phyloP scores from a whole-genome alignment of 2,888 invertebrate genomes.

The Xylophagus ater region DNA sequence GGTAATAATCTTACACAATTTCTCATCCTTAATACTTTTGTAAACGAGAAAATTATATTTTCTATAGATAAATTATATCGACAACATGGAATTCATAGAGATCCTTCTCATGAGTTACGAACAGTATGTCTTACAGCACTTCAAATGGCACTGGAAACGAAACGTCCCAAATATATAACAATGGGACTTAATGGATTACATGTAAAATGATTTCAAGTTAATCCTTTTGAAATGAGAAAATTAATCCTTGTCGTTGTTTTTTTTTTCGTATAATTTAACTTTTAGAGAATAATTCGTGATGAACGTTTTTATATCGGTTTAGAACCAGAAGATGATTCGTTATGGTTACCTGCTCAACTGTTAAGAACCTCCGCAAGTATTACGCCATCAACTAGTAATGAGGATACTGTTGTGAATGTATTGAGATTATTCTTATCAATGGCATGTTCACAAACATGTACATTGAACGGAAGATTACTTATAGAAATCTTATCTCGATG shows the following conservation, averaged over 20 bases:
- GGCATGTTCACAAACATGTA: slow-evolving; percentile 79
- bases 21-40: slow-evolving; percentile 12
- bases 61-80: slow-evolving; percentile 63
- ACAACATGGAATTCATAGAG: slow-evolving; percentile 65
- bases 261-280: no score
- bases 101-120: slow-evolving; percentile 71
- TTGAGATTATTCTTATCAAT: slow-evolving; percentile 71
- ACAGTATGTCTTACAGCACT: slow-evolving; percentile 75
- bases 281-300: slow-evolving; percentile 78
- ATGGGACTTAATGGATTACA: slow-evolving; percentile 81
- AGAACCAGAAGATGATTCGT: slow-evolving; percentile 83
- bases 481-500: slow-evolving; percentile 78
- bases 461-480: slow-evolving; percentile 77
- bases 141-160: slow-evolving; percentile 78
- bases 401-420: slow-evolving; percentile 71
- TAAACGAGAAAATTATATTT: slow-evolving; percentile 2
- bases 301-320: slow-evolving; percentile 82
- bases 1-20: slow-evolving; percentile 60
- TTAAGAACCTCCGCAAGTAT: slow-evolving; percentile 63
- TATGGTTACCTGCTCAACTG: slow-evolving; percentile 87
- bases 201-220: slow-evolving; percentile 46
- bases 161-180: slow-evolving; percentile 70
- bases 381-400: slow-evolving; percentile 49
- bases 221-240: no score
- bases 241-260: no score